Evolutionary conservation across 2,888 invertebrate species (phyloP), one percentile per base, ranked within the genome.

Genomic region (Parnassius mnemosyne): DNA sequence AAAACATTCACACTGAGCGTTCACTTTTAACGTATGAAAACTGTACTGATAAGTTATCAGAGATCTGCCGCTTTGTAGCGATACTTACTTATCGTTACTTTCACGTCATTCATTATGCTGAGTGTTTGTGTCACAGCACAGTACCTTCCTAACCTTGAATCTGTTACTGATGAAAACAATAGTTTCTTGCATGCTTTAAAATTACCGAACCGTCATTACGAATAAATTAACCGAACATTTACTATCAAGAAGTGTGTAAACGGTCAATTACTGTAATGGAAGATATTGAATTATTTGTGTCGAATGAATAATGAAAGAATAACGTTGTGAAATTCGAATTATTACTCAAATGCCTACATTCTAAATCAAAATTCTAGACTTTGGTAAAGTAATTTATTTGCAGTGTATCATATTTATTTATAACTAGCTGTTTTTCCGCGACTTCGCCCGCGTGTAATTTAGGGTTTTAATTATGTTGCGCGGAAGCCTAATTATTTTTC

Each of bases 41-140:
- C 74, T 71, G 70, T 68, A 70, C 66, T 78, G 85, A 84, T 87
- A 86, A 63, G 74, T 76, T 88, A 88, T 88, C 87, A 80, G 67
- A 75, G 82, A 87, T 86, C 76, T 77, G 75, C 75, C 74, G 77
- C 69, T 71, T 72, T 68, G 82, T 53, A 59, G 57, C 54, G 63
- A 66, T 66, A 61, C 16, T 16, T 43, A 61, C 41, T 61, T 84
- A 83, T 84, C 81, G 69, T 64, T 63, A 63, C 57, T 67, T 65
- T 65, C 70, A 70, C 81, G 83, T 83, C 82, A 82, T 69, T 69
- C 64, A 67, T 66, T 65, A 67, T 57, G 70, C 61, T 72, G 65
- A 66, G 66, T 71, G 66, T 68, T 65, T 63, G 68, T 54, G 66
- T 65, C 34, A 34, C 34, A 13, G n/a, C 69, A 66, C 65, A 65